Conservation (phyloP, 2,113 vertebrate species). For the Pterocles burchelli region DNA sequence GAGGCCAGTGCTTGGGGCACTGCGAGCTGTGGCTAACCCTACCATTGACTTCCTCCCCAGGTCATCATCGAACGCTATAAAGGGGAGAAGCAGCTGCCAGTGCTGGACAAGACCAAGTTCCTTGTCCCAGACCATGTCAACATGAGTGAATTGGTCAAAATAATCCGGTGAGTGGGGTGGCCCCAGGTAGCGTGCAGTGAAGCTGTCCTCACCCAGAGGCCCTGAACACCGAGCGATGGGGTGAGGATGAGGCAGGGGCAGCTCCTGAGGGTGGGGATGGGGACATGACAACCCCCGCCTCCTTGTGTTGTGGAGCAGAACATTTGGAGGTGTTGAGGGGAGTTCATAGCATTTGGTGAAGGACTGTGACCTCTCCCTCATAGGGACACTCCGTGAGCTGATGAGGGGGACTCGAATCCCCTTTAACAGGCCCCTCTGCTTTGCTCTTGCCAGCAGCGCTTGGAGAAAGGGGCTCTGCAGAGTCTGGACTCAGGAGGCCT, state of each 20-base stretch:
- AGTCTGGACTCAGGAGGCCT: not conserved
- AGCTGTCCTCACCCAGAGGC: not conserved
- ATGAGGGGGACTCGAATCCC: not conserved
- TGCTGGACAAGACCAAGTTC: constrained; percentile 99
- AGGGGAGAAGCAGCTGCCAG: constrained; percentile 96
- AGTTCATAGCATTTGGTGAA: not conserved
- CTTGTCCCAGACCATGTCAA: constrained; percentile 98
- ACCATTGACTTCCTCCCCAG: constrained; percentile 60
- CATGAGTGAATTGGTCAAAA: constrained; percentile 99
- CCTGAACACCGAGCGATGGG: not conserved
- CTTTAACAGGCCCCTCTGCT: not conserved
- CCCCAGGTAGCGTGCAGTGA: not conserved
- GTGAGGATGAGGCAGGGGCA: not conserved
- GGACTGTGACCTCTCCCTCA: not conserved
- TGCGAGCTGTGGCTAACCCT: not conserved
- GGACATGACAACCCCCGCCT: not conserved
- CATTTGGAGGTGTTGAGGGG: accelerated
- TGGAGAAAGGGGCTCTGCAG: not conserved
- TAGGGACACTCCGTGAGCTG: not conserved
- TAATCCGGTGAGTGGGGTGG: constrained; percentile 86
- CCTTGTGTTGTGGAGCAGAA: not conserved
- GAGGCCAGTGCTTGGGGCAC: not conserved
- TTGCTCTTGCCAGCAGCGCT: not conserved
- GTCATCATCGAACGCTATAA: constrained; percentile 98
- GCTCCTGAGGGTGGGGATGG: not conserved